Base-by-base conservation (phyloP, 2,888 invertebrate genomes). In the Drosophila crucigera region DNA sequence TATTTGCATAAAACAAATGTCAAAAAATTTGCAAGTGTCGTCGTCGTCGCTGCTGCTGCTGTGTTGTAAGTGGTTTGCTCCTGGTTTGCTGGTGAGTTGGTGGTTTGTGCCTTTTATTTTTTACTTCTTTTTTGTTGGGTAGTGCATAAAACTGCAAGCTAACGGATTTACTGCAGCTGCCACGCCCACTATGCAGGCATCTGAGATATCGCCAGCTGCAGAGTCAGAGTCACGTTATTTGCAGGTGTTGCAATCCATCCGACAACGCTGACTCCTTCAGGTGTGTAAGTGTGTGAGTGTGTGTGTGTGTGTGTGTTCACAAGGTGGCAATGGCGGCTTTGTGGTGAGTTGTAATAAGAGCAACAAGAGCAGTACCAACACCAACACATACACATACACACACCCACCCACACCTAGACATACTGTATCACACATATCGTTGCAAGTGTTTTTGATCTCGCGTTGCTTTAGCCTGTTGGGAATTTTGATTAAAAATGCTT, bases 401-500 rank as follows among this genome's bases (percentile, higher is more conserved):
- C 31, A 50, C 33, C 49, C 53, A 55, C 59, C n/a, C 53, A 67
- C 56, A 64, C 65, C 53, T 69, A 61, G 25, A 33, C 41, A 64
- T 55, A 70, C 64, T 30, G 60, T 49, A 35, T 39, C 43, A n/a
- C 54, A 59, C 49, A 59, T 59, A 65, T 63, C 54, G 89, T 61
- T 91, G 91, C 90, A 90, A 86, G 91, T 83, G 83, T 79, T 80
- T 90, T 77, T 84, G 84, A 75, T 78, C 84, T 82, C 77, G 74
- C 82, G 80, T 80, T 85, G 85, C 89, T 91, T 88, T 90, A 88
- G 91, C 90, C 85, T 89, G 92, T 92, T 92, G 90, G 91, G 92
- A 92, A 92, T 93, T 92, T 93, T 92, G 93, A 92, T 93, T 93
- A 92, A 93, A 92, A 93, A 92, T 92, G 90, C 91, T 91, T 91